Conservation (phyloP, 64 coral and sea anemone species). For the Anthopleura sola region DNA sequence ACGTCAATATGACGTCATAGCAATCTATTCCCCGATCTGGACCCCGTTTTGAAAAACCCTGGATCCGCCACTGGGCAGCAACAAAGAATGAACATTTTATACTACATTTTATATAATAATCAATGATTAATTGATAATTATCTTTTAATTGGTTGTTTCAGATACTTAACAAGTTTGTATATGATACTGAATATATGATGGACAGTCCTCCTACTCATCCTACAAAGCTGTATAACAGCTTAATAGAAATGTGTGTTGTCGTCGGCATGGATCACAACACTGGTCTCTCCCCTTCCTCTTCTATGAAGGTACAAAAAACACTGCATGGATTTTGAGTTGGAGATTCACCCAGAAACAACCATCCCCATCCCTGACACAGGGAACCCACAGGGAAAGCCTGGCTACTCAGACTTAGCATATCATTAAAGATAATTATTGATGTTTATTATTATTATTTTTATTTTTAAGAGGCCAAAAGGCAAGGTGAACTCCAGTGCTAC, state of each 20-base stretch:
- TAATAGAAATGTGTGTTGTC: conserved; percentile 67
- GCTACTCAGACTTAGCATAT: too few species aligned
- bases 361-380: too few species aligned
- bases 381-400: too few species aligned
- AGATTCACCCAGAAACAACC: too few species aligned
- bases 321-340: too few species aligned
- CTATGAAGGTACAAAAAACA: background rate
- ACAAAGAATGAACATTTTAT: background rate
- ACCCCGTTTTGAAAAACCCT: too few species aligned
- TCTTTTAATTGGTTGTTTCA: background rate
- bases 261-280: conserved; percentile 74
- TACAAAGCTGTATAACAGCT: conserved; percentile 56
- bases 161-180: background rate
- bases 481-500: background rate
- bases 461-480: background rate
- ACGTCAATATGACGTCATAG: too few species aligned
- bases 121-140: background rate
- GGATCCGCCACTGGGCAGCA: too few species aligned
- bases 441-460: background rate
- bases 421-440: too few species aligned
- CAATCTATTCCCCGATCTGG: too few species aligned
- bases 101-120: too few species aligned
- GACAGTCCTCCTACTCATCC: background rate
- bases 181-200: background rate
- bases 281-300: conserved; percentile 30